Evolutionary conservation across 2,797 vertebrate genomes (phyloP).

Genomic region (Pseudomugil gertrudae): DNA sequence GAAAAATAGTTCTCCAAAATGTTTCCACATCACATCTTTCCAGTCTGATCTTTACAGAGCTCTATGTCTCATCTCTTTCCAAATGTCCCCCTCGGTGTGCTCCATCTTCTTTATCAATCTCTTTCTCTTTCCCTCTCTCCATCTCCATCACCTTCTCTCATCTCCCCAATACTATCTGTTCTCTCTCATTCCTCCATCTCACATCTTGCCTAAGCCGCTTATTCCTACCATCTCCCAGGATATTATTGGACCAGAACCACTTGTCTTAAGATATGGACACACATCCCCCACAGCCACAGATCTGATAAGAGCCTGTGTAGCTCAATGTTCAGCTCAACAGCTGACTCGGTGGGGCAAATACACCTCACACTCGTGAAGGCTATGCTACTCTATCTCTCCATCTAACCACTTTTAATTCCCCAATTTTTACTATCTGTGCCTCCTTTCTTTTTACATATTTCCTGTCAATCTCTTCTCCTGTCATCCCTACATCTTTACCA

Average conservation of each 20-base stretch:
- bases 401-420: conserved; percentile 76
- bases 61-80: conserved; percentile 59
- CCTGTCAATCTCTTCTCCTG: conserved; percentile 66
- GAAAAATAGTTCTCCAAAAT: conserved; percentile 55
- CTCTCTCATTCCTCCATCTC: conserved; percentile 73
- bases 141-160: conserved; percentile 69
- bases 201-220: conserved; percentile 79
- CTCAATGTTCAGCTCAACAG: conserved; percentile 72
- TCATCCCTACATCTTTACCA: conserved; percentile 52
- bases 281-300: conserved; percentile 49
- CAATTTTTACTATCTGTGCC: conserved; percentile 64
- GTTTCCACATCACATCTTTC: conserved; percentile 60
- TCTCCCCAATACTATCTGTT: conserved; percentile 64
- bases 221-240: conserved; percentile 78
- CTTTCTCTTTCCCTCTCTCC: conserved; percentile 50
- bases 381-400: conserved; percentile 51
- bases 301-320: conserved; percentile 79
- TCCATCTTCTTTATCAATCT: conserved; percentile 66
- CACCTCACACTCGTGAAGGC: conserved; percentile 47
- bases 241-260: conserved; percentile 84
- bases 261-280: conserved; percentile 83
- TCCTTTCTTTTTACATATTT: conserved; percentile 55
- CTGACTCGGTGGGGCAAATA: conserved; percentile 54
- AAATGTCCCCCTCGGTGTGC: conserved; percentile 67
- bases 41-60: conserved; percentile 53